Evolutionary conservation across 2,113 vertebrate genomes (phyloP), one percentile per base, ranked within the genome.

Genomic region (Crotalus viridis): DNA sequence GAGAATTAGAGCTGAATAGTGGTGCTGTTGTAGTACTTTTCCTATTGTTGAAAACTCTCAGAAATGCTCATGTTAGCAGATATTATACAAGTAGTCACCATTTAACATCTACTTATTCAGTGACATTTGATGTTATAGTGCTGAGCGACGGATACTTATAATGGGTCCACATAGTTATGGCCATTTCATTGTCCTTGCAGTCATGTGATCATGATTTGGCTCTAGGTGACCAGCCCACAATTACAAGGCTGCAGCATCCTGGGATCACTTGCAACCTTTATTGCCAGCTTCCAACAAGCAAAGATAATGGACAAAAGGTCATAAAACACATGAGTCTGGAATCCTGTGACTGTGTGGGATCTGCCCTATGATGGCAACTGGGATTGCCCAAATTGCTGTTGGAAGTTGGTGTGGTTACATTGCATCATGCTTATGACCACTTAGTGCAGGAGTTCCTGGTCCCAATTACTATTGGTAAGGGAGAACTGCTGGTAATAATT

Each of bases 1-100:
- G 91, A 95, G 95, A 95, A 94, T 19, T 92, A 86, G 87, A 93
- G 88, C 96, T 95, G 90, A 94, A 96, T 96, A 93, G 85, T 92
- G 93, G n/a, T 59, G 90, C 94, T 93, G 48, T 94, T 93, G 64
- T 74, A 95, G 93, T 91, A 51, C 28, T 92, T 95, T 95, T 93
- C 91, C 81, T 89, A 91, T 94, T 95, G 90, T 89, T 95, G 56
- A 52, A 21, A 0, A 43, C 28, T 85, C 89, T 57, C 2, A 88
- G 85, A 94, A 96, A 93, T 91, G 61, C 88, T 94, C 22, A 26
- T 51, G 86, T 26, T 93, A 39, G 93, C 94, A 22, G 10, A 55
- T 93, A 95, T 94, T 93, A 81, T 19, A 81, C 69, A 81, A 19
- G n/a, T 19, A 81, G 19, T 43, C 74, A 17, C 17, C 74, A 81